Evolutionary conservation across 2,797 vertebrate genomes (phyloP), one percentile per base, ranked within the genome.

Genomic region (Eulemur albifrons): DNA sequence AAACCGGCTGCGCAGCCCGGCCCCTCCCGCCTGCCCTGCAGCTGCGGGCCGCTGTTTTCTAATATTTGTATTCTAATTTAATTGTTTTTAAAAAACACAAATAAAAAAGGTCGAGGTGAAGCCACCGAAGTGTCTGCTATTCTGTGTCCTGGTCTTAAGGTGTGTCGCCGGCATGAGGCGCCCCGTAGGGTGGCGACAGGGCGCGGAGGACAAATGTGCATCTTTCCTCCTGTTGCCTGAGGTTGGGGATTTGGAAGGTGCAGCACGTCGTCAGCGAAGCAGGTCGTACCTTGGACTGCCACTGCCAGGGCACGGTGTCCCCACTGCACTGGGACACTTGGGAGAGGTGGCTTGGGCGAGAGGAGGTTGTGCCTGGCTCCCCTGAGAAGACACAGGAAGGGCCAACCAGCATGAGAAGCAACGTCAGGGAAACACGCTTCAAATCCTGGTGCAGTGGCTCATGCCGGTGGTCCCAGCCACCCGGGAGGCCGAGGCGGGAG

Each of bases 11-110:
- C 23, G 96, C 97, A 95, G 97, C 92, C 94, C 2, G 8, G 94
- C 23, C 85, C 96, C 93, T 96, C 96, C 27, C 27, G 72, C 93
- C 97, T 88, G 86, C 94, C 77, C 95, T 1, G 97, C 95, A 97
- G 97, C 98, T 84, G 97, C 88, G 96, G 96, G 97, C 97, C 97
- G 73, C 76, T 94, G 97, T 97, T 97, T 98, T 97, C 98, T 98
- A 98, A 98, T 98, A 98, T 98, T 98, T 98, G 97, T 98, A 97
- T 98, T 98, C 97, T 98, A 98, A 98, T 98, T 98, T 98, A 99
- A 98, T 98, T 98, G 98, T 98, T 98, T 98, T 98, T 97, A 40
- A 97, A 98, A 98, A 98, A 97, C n/a, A 57, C 93, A 96, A 98
- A 98, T 98, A 98, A 98, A 97, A 98, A 94, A 40, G 94, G 97